Base-by-base conservation (phyloP, 2,113 vertebrate genomes). In the Rhea pennata region DNA sequence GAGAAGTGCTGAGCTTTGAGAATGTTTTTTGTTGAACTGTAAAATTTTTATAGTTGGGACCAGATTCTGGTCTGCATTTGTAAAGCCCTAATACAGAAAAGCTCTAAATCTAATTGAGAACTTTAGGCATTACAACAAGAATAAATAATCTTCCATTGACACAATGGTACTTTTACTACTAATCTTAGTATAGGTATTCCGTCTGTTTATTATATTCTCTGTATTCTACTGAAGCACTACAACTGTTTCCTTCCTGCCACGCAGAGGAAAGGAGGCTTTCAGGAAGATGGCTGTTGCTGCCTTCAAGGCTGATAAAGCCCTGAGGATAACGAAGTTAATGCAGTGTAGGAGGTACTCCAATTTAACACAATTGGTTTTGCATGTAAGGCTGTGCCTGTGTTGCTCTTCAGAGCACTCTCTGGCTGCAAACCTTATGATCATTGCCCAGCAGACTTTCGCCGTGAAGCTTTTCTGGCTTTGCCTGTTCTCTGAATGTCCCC, bases 381-480 rank as follows among this genome's bases (percentile, higher is more conserved):
- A 48, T 36, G 14, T 31, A 53, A 71, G 31, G 33, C 48, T 23
- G 1, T 6, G 51, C 48, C 65, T 74, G 16, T 36, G 13, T 40
- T 16, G 4, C 51, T 79, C 26, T 40, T 19, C 16, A 73, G 13
- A 73, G 36, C 39, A 11, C 51, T 54, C 5, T 59, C 12, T 40
- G 82, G 26, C 53, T 61, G n/a, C 76, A 80, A 80, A 54, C 26
- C 2, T 65, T 67, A 22, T 27, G 10, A 23, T 74, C 0, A 1
- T 39, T 66, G 48, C 74, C 70, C 46, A 24, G 6, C n/a, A 74
- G 36, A 21, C 26, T 31, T 82, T 71, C 33, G 23, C 11, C 26
- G 1, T 29, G 46, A 53, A 53, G 36, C 19, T 67, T 62, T 10
- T 44, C 0, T 0, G 14, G 6, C 24, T 82, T 0, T 54, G 61